Percentiles rank a stretch among this genome's conserved stretches.
phyloP scores from a whole-genome alignment of 2,797 vertebrate species.

The Chelonia mydas region DNA sequence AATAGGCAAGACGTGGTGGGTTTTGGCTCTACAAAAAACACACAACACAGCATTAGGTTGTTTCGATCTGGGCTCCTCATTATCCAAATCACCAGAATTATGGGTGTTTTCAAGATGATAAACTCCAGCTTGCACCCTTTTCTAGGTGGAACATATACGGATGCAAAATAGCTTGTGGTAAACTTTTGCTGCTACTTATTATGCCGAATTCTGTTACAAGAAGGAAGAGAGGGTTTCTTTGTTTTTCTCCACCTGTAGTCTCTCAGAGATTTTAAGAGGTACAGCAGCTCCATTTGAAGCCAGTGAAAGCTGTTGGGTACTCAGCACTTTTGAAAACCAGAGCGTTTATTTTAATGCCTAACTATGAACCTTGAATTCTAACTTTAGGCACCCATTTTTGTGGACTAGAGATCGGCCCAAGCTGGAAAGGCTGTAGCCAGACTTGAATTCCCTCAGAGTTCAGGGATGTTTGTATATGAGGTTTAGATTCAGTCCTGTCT shows the following conservation, averaged over 20 bases:
- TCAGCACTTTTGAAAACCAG: background rate
- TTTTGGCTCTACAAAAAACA: background rate
- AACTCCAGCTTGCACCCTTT: background rate
- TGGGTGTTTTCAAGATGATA: background rate
- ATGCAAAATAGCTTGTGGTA: background rate
- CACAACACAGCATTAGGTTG: background rate
- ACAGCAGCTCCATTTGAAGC: background rate
- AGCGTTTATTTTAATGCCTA: background rate
- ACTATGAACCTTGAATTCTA: background rate
- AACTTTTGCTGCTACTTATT: background rate
- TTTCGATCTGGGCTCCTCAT: background rate
- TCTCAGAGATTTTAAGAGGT: background rate
- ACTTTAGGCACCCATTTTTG: background rate
- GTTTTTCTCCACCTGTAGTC: accelerated
- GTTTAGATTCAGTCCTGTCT: background rate
- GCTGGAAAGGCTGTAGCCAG: background rate
- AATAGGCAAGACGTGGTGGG: background rate
- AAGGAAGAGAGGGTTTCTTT: background rate
- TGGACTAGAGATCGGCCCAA: background rate
- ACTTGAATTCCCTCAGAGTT: background rate
- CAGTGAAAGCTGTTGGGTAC: accelerated
- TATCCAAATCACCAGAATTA: background rate
- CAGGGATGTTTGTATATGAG: background rate
- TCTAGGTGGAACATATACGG: background rate
- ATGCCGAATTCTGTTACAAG: background rate